Base-by-base conservation (phyloP, 2,113 vertebrate species). In the Cisticola juncidis region DNA sequence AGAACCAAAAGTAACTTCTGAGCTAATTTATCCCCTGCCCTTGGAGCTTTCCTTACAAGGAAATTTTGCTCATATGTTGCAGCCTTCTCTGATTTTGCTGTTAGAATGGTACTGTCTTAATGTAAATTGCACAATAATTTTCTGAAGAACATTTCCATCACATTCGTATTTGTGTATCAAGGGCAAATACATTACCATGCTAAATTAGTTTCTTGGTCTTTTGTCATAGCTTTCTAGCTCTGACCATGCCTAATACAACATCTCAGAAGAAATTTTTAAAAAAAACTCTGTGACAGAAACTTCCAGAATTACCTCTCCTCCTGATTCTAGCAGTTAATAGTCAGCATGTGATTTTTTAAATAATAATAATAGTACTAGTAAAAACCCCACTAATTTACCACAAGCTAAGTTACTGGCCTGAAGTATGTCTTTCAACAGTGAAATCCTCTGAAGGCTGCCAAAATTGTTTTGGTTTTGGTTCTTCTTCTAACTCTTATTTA, bases 1-100 rank as follows among this genome's bases (percentile, higher is more conserved):
- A 96, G 88, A 95, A 94, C 88, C 85, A 95, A 85, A 96, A 97
- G 85, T 90, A 91, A 93, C 74, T 95, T 95, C 82, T 93, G 64
- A 95, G 91, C 92, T 95, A 96, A 97, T 96, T 92, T 96, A 90
- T 88, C 68, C 68, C 26, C 51, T 92, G 88, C 44, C 85, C 88
- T 92, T 86, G 68, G 54, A 97, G 81, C 51, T 88, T 94, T 86
- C 90, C 71, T 92, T 95, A 80, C 35, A 88, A 92, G 76, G 85
- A 96, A 95, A 81, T 80, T 94, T 51, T 93, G 60, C 66, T 93
- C 54, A 51, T 94, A 85, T 88, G 44, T 57, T 57, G 31, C 56
- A 88, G 64, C 16, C 26, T 13, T 79, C 58, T 81, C 85, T 76
- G 71, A 78, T 86, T 82, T 68, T 80, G 9, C 31, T 77, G 15